Evolutionary conservation across 2,113 vertebrate genomes (phyloP).

Genomic region (Halichoeres trimaculatus): DNA sequence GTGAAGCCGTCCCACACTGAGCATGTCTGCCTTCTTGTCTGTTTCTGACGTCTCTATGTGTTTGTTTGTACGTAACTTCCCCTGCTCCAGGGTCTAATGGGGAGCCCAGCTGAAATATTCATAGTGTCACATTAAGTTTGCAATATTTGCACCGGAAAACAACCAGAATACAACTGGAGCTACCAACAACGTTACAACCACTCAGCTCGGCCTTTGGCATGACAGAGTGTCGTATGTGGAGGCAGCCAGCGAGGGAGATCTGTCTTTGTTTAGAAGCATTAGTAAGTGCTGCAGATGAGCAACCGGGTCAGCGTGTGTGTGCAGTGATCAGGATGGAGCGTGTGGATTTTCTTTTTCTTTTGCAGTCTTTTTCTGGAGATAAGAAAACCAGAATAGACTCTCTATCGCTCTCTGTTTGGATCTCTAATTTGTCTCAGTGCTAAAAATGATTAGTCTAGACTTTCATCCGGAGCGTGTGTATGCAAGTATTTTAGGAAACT

Average conservation of each 20-base stretch:
- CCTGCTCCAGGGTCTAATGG: constrained; percentile 65
- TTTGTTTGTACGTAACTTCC: constrained; percentile 39
- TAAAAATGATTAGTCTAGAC: constrained; percentile 36
- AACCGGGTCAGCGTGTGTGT: constrained; percentile 20
- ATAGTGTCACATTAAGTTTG: constrained; percentile 76
- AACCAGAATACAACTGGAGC: constrained; percentile 54
- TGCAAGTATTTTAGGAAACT: constrained; percentile 14
- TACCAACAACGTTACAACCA: constrained; percentile 52
- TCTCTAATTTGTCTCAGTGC: constrained; percentile 37
- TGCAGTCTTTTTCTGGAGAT: constrained; percentile 3
- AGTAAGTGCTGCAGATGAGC: constrained; percentile 20
- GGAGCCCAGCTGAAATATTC: constrained; percentile 76
- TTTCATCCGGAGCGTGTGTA: constrained; percentile 33
- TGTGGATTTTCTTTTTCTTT: constrained; percentile 8
- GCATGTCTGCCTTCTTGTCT: constrained; percentile 19
- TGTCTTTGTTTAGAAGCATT: constrained; percentile 10
- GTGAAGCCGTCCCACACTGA: constrained; percentile 8
- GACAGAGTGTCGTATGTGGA: constrained; percentile 23
- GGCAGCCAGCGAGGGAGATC: constrained; percentile 28
- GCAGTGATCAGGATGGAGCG: constrained; percentile 6
- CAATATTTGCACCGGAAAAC: constrained; percentile 73
- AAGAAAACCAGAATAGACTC: constrained; percentile 27
- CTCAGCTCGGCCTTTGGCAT: constrained; percentile 52
- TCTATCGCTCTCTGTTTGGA: background rate
- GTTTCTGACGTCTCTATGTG: constrained; percentile 18